Percentiles rank a stretch among this genome's conserved stretches.
phyloP scores from a whole-genome alignment of 1,140 invertebrate species.

The Sinonovacula constricta region DNA sequence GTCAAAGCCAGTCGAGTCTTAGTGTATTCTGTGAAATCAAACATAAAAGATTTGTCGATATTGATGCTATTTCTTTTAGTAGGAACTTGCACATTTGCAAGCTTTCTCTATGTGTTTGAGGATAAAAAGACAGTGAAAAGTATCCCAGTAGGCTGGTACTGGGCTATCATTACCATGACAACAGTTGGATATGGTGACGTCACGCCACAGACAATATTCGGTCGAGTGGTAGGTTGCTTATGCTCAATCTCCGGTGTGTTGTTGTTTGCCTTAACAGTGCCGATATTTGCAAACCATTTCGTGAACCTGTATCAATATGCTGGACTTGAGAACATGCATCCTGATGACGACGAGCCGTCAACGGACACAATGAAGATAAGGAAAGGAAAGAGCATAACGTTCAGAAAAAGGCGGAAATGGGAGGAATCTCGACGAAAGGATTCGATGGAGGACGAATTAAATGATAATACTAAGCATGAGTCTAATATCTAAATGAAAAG shows the following conservation, averaged over 20 bases:
- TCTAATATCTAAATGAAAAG: too few relatives aligned
- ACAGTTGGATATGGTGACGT: slow-evolving; percentile 93
- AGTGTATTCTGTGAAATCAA: not conserved
- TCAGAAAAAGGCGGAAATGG: not conserved
- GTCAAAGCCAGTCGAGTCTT: slow-evolving; percentile 32
- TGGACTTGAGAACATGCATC: not conserved
- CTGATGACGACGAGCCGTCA: not conserved
- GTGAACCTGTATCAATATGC: not conserved
- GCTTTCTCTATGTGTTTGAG: slow-evolving; percentile 28
- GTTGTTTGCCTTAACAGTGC: slow-evolving; percentile 96
- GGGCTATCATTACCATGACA: slow-evolving; percentile 98
- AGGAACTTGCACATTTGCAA: slow-evolving; percentile 31
- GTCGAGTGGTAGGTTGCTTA: slow-evolving; percentile 96
- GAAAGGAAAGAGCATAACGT: not conserved
- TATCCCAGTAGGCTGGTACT: slow-evolving; percentile 44
- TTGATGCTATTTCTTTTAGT: slow-evolving; percentile 26
- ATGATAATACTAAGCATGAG: too few relatives aligned
- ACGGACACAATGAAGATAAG: not conserved
- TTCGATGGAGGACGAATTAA: too few relatives aligned
- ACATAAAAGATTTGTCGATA: slow-evolving; percentile 23
- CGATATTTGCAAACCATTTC: slow-evolving; percentile 94
- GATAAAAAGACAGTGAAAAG: slow-evolving; percentile 5
- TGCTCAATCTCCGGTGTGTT: slow-evolving; percentile 96
- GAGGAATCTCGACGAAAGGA: too few relatives aligned
- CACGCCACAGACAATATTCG: slow-evolving; percentile 74